A percentile compares a stretch with the other conserved stretches of the same genome.
Conservation (phyloP, 2,113 vertebrate species). For the Rhinopomastus cyanomelas region DNA sequence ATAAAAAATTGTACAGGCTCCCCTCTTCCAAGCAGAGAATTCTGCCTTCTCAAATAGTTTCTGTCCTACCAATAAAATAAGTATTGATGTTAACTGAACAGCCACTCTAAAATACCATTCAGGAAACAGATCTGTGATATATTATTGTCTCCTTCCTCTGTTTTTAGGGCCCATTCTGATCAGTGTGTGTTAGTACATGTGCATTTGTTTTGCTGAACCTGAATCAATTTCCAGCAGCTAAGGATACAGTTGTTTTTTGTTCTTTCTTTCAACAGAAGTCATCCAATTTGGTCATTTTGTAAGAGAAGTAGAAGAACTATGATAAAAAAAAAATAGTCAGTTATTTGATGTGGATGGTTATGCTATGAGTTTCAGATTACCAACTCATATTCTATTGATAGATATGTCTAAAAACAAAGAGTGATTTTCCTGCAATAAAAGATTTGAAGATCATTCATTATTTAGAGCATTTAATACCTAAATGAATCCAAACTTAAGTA, state of each 20-base stretch:
- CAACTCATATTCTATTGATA: not conserved
- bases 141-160: not conserved
- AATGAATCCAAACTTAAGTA: not conserved
- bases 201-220: not conserved
- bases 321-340: not conserved
- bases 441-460: not conserved
- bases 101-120: not conserved
- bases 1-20: not conserved
- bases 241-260: not conserved
- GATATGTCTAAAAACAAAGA: not conserved
- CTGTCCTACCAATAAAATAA: not conserved
- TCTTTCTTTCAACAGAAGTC: not conserved
- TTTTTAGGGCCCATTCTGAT: not conserved
- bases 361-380: not conserved
- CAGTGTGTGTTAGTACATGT: not conserved
- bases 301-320: not conserved
- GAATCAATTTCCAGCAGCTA: not conserved
- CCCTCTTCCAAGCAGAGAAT: not conserved
- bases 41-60: not conserved
- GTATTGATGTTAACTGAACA: not conserved
- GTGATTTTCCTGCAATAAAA: not conserved
- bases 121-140: not conserved
- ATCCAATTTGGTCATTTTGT: not conserved
- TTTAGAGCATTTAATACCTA: slow-evolving; percentile 7
- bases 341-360: not conserved